Evolutionary conservation across 2,888 invertebrate genomes (phyloP).

Genomic region (Diadromus collaris): DNA sequence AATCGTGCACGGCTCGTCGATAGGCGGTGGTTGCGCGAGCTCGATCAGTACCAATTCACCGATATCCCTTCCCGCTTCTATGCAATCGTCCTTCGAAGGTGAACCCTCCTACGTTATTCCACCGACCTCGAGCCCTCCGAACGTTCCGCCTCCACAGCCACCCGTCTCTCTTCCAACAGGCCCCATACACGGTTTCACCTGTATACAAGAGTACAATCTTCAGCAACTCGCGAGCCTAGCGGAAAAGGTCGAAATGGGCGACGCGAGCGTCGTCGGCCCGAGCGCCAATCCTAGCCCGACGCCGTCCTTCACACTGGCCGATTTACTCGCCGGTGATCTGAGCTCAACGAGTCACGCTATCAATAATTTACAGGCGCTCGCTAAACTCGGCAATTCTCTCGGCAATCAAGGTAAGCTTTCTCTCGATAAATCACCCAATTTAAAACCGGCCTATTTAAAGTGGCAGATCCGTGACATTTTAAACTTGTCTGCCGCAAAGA

Average conservation of each 20-base stretch:
- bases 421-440: conserved; percentile 10
- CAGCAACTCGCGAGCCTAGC: conserved; percentile 92
- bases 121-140: conserved; percentile 78
- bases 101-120: conserved; percentile 83
- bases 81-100: conserved; percentile 90
- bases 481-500: conserved; percentile 72
- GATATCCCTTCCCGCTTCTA: conserved; percentile 85
- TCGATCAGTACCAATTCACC: conserved; percentile 87
- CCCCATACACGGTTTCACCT: conserved; percentile 82
- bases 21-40: conserved; percentile 81
- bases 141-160: conserved; percentile 78
- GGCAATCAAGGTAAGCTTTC: conserved; percentile 79
- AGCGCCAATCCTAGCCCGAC: conserved; percentile 83
- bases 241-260: conserved; percentile 83
- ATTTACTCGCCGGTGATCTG: conserved; percentile 88
- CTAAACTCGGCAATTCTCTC: conserved; percentile 88
- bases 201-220: conserved; percentile 93
- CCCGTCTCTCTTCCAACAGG: conserved; percentile 76
- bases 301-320: conserved; percentile 87
- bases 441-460: no score
- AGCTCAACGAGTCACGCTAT: conserved; percentile 88
- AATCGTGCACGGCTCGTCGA: conserved; percentile 80
- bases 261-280: conserved; percentile 75
- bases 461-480: conserved; percentile 54
- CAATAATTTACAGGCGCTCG: conserved; percentile 94